Evolutionary conservation across 2,797 vertebrate species (phyloP).

Genomic region (Acrocephalus scirpaceus): DNA sequence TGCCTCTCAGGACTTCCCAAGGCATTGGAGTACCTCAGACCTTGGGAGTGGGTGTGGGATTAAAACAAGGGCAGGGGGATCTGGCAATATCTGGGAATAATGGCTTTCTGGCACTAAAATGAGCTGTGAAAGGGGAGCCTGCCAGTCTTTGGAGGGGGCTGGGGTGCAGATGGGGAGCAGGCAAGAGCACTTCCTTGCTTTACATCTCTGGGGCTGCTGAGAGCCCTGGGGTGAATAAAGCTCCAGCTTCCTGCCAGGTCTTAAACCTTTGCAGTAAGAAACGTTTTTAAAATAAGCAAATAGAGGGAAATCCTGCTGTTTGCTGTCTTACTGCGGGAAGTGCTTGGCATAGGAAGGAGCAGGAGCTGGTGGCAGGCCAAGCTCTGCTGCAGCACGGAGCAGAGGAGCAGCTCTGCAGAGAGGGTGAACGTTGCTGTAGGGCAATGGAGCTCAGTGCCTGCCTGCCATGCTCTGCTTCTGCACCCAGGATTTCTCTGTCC

Average conservation of each 20-base stretch:
- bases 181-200: neutral
- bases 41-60: neutral
- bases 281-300: neutral
- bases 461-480: neutral
- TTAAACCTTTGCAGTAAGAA: neutral
- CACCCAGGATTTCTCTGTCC: neutral
- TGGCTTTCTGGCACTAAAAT: neutral
- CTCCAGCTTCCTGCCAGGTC: slow-evolving; percentile 1
- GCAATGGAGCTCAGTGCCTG: neutral
- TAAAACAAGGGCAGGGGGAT: neutral
- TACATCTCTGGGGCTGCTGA: neutral
- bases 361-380: neutral
- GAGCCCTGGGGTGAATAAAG: neutral
- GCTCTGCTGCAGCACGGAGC: rapidly evolving
- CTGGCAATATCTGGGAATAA: neutral
- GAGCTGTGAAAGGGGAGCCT: neutral
- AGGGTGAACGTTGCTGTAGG: neutral
- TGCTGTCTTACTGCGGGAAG: neutral
- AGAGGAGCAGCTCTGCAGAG: neutral
- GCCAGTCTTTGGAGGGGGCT: neutral
- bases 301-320: slow-evolving; percentile 2
- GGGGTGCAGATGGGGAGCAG: neutral
- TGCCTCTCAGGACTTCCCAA: neutral
- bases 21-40: neutral
- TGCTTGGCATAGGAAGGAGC: neutral